These are phyloP conservation scores for Alouatta palliata DNA, from an alignment of 2,113 vertebrate species.

Conservation along the genomic window DNA sequence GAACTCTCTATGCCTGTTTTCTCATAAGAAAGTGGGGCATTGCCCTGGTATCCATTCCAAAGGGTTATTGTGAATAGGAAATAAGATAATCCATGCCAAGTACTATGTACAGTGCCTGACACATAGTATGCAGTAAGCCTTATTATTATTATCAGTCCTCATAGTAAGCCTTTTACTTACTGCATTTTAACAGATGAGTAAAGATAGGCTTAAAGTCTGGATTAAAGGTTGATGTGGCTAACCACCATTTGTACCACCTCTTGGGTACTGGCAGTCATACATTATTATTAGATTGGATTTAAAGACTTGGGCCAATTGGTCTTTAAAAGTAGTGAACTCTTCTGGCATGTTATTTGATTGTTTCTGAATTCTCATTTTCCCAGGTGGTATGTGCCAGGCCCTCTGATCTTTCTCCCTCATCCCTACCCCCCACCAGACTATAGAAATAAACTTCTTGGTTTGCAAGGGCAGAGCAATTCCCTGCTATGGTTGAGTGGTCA, in stretches of 20 bases:
- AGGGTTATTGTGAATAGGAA: background rate
- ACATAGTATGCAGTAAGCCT: background rate
- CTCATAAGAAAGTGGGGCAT: background rate
- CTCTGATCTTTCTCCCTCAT: constrained; percentile 28
- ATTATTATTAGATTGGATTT: background rate
- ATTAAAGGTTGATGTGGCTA: background rate
- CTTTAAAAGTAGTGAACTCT: constrained; percentile 18
- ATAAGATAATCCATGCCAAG: background rate
- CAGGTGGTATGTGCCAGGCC: background rate
- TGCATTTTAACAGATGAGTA: background rate
- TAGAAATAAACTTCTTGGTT: constrained; percentile 28
- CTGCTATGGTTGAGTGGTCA: constrained; percentile 22
- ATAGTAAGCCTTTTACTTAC: background rate
- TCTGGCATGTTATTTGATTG: background rate
- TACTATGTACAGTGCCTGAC: too few species aligned
- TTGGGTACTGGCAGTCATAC: background rate
- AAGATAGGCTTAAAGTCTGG: background rate
- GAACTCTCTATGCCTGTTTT: background rate
- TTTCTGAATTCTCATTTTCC: constrained; percentile 11
- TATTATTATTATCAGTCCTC: background rate
- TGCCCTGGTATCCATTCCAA: background rate
- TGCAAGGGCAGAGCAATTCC: background rate
- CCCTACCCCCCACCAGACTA: background rate
- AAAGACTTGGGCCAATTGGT: background rate
- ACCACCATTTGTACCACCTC: background rate